A percentile compares a stretch with the other conserved stretches of the same genome.
phyloP scores from a whole-genome alignment of 2,113 vertebrate genomes.

The Chionodraco myersi region DNA sequence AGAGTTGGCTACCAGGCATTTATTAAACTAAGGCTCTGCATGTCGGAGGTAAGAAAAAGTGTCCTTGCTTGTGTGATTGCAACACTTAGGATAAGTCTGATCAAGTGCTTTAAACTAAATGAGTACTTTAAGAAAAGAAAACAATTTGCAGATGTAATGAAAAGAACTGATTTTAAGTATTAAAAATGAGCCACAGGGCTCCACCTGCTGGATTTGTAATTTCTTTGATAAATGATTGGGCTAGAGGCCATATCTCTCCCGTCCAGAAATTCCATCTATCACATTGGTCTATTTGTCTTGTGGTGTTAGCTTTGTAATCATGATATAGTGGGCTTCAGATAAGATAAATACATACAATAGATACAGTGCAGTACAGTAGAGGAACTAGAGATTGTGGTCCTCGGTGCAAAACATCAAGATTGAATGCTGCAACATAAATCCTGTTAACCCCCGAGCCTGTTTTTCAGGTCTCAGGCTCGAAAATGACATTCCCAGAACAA shows the following conservation, averaged over 20 bases:
- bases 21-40: not conserved
- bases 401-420: not conserved
- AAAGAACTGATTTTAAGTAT: slow-evolving; percentile 4
- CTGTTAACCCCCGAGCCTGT: too few relatives aligned
- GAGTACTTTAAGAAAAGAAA: not conserved
- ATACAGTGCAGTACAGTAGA: not conserved
- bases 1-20: not conserved
- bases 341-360: not conserved
- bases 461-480: too few relatives aligned
- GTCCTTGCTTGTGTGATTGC: not conserved
- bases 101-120: slow-evolving; percentile 1
- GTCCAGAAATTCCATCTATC: slow-evolving; percentile 15
- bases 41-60: not conserved
- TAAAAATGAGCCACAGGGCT: slow-evolving; percentile 49
- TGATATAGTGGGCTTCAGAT: not conserved
- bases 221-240: slow-evolving; percentile 16
- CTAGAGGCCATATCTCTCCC: slow-evolving; percentile 15
- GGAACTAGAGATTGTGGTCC: not conserved
- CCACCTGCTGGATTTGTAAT: slow-evolving; percentile 65
- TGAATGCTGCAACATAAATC: not conserved
- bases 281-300: slow-evolving; percentile 13
- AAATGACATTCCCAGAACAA: too few relatives aligned
- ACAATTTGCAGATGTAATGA: slow-evolving; percentile 1
- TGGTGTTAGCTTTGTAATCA: slow-evolving; percentile 21
- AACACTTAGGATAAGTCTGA: slow-evolving; percentile 2